These are phyloP conservation scores for Drosophila leonis DNA, from an alignment of 2,888 invertebrate species.

Conservation along the genomic window DNA sequence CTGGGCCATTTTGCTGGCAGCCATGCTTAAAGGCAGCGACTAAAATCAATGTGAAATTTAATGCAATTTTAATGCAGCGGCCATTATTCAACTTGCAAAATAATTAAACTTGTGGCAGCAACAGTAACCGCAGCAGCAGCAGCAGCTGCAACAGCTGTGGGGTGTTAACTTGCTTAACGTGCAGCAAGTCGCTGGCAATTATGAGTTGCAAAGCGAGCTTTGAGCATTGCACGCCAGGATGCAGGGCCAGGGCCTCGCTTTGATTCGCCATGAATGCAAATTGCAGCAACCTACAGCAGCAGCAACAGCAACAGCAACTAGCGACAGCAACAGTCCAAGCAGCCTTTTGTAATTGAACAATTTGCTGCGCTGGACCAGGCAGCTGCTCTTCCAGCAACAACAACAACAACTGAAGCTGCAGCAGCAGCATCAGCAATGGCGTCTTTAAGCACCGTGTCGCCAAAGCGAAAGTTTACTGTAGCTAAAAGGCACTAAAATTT, in stretches of 20 bases:
- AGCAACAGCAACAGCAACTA: background rate
- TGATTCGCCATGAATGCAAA: conserved; percentile 80
- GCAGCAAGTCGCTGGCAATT: conserved; percentile 74
- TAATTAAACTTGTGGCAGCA: conserved; percentile 56
- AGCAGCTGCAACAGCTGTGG: conserved; percentile 61
- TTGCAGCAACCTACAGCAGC: conserved; percentile 32
- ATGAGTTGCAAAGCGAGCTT: conserved; percentile 50
- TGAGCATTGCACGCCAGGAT: conserved; percentile 25
- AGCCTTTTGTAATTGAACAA: conserved; percentile 76
- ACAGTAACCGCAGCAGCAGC: conserved; percentile 18
- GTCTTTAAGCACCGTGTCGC: conserved; percentile 39
- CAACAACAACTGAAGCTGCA: conserved; percentile 17
- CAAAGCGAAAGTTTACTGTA: background rate
- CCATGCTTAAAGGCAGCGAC: conserved; percentile 52
- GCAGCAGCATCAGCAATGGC: conserved; percentile 48
- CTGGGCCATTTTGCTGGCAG: conserved; percentile 68
- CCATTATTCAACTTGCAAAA: conserved; percentile 75
- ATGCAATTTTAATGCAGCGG: conserved; percentile 68
- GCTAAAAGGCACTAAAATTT: background rate
- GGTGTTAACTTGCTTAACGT: conserved; percentile 80
- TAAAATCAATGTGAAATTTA: conserved; percentile 68
- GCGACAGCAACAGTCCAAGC: conserved; percentile 35
- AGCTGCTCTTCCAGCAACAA: conserved; percentile 42
- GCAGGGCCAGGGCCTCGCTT: conserved; percentile 55
- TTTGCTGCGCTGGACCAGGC: conserved; percentile 69